Evolutionary conservation across 2,113 vertebrate genomes (phyloP).

Genomic region (Myxocyprinus asiaticus): DNA sequence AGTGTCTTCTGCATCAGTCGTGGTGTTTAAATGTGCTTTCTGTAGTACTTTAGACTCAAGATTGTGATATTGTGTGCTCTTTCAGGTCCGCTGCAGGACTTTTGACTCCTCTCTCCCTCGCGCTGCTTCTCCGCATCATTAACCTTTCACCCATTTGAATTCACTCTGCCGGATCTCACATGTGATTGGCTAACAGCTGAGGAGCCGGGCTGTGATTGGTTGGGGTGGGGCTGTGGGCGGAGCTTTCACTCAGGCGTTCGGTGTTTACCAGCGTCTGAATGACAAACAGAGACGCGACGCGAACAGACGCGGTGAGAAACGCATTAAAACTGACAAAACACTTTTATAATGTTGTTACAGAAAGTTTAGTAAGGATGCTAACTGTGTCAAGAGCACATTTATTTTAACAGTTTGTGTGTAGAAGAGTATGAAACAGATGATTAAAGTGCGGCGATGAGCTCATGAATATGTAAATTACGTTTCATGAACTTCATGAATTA

Average conservation of each 20-base stretch:
- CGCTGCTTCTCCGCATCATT: slow-evolving; percentile 41
- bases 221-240: slow-evolving; percentile 57
- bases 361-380: no score
- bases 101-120: background rate
- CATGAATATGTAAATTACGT: background rate
- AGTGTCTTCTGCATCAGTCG: no score
- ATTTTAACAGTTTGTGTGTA: no score
- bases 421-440: background rate
- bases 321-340: no score
- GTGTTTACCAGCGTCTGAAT: slow-evolving; percentile 67
- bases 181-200: slow-evolving; percentile 60
- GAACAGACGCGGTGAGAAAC: background rate
- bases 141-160: slow-evolving; percentile 72
- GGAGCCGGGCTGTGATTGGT: slow-evolving; percentile 60
- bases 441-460: background rate
- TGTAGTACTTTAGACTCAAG: no score
- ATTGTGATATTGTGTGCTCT: no score
- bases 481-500: background rate
- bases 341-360: background rate
- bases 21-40: no score
- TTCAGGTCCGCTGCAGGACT: background rate
- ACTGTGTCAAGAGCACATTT: no score
- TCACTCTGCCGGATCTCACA: background rate
- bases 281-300: slow-evolving; percentile 19
- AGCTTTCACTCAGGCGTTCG: slow-evolving; percentile 59